phyloP scores from a whole-genome alignment of 2,888 invertebrate species.

The Empis stercorea region DNA sequence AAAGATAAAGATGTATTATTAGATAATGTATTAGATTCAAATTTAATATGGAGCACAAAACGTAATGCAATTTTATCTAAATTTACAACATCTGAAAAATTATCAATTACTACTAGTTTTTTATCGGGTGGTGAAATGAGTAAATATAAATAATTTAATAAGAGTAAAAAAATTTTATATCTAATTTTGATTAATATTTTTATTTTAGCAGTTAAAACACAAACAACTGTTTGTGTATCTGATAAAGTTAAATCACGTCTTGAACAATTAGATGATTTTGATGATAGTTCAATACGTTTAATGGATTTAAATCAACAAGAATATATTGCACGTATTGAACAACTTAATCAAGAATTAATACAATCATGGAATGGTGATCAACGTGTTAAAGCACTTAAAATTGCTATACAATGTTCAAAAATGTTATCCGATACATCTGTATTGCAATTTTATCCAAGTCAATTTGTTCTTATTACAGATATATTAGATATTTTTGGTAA shows the following conservation, averaged over 20 bases:
- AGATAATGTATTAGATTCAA: slow-evolving; percentile 29
- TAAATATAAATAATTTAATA: slow-evolving; percentile 2
- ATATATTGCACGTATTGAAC: slow-evolving; percentile 75
- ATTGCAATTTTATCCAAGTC: slow-evolving; percentile 93
- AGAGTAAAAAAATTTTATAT: background rate
- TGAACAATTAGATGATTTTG: slow-evolving; percentile 90
- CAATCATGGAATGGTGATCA: slow-evolving; percentile 91
- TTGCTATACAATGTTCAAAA: slow-evolving; percentile 94
- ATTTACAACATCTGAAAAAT: slow-evolving; percentile 86
- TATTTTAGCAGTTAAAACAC: slow-evolving; percentile 58
- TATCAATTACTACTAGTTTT: slow-evolving; percentile 83
- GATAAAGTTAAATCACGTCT: slow-evolving; percentile 82
- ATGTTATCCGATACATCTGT: slow-evolving; percentile 78
- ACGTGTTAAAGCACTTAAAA: slow-evolving; percentile 88
- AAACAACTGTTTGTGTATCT: slow-evolving; percentile 55
- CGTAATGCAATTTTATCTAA: slow-evolving; percentile 69
- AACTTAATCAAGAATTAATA: slow-evolving; percentile 81
- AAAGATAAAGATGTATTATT: slow-evolving; percentile 24
- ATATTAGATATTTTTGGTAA: slow-evolving; percentile 90
- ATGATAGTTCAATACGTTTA: slow-evolving; percentile 75
- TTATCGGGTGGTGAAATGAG: slow-evolving; percentile 53
- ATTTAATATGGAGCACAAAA: slow-evolving; percentile 62
- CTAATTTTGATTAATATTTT: slow-evolving; percentile 28
- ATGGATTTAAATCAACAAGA: slow-evolving; percentile 88
- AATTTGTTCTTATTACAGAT: slow-evolving; percentile 93